A percentile compares a stretch with the other conserved stretches of the same genome.
Conservation (phyloP, 2,888 invertebrate species). For the Volucella inflata region DNA sequence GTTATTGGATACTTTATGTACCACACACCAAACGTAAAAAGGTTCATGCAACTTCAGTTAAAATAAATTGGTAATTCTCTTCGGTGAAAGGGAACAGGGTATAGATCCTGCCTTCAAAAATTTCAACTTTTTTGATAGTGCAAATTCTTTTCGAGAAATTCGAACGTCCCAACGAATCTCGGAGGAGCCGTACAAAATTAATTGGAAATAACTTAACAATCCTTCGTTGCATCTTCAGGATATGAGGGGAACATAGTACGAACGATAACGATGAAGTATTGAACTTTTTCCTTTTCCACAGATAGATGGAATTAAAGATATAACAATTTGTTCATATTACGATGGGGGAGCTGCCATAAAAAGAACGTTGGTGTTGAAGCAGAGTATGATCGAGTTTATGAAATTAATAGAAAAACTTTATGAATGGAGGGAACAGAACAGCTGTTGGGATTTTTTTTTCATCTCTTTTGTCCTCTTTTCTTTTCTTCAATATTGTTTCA, state of each 20-base stretch:
- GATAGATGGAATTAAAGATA: not conserved
- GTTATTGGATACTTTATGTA: constrained; percentile 57
- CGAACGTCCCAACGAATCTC: not conserved
- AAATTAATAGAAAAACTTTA: constrained; percentile 32
- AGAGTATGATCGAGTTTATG: not conserved
- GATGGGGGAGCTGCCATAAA: not conserved
- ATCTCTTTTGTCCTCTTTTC: no score
- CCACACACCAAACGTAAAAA: constrained; percentile 9
- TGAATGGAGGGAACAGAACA: not conserved
- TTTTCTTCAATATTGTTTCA: no score
- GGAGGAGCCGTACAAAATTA: constrained; percentile 19
- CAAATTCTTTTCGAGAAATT: not conserved
- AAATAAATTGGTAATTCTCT: constrained; percentile 32
- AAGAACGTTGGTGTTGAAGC: no score
- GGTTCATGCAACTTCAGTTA: constrained; percentile 11
- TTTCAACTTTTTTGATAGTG: not conserved
- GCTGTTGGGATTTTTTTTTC: not conserved
- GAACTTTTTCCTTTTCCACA: constrained; percentile 8
- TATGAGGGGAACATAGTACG: not conserved
- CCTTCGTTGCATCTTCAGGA: not conserved
- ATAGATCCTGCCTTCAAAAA: no score
- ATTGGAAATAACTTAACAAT: constrained; percentile 50
- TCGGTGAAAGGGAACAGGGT: not conserved
- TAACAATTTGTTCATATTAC: constrained; percentile 7
- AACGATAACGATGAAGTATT: not conserved